phyloP scores from a whole-genome alignment of 2,113 vertebrate species.

The Todiramphus chloris region DNA sequence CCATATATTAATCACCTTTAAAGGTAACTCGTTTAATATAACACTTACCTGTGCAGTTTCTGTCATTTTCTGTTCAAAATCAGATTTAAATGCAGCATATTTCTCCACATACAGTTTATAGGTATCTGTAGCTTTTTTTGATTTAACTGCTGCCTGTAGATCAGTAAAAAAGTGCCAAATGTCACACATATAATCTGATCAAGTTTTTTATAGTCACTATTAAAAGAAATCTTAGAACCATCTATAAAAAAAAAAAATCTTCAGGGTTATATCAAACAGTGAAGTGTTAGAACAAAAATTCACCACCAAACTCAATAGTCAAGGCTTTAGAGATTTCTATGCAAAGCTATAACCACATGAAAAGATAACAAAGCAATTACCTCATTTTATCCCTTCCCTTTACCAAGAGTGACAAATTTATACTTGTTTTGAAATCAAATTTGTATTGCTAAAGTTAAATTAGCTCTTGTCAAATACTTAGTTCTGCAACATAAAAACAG shows the following conservation, averaged over 20 bases:
- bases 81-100: constrained; percentile 90
- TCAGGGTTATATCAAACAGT: not conserved
- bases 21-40: not conserved
- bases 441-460: not conserved
- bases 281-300: not conserved
- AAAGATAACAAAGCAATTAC: not conserved
- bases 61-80: constrained; percentile 97
- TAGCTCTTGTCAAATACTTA: not conserved
- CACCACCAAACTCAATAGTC: not conserved
- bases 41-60: constrained; percentile 92
- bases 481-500: not conserved
- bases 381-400: not conserved
- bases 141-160: constrained; percentile 89
- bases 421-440: not conserved
- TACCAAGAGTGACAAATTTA: not conserved
- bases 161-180: constrained; percentile 7
- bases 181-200: not conserved
- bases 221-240: not conserved
- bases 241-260: not conserved
- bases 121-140: constrained; percentile 95
- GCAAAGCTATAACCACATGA: not conserved
- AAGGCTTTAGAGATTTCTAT: not conserved
- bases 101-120: constrained; percentile 95
- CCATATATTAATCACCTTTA: not conserved
- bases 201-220: not conserved